phyloP scores from a whole-genome alignment of 1,140 invertebrate species.

The Zophobas atratus region DNA sequence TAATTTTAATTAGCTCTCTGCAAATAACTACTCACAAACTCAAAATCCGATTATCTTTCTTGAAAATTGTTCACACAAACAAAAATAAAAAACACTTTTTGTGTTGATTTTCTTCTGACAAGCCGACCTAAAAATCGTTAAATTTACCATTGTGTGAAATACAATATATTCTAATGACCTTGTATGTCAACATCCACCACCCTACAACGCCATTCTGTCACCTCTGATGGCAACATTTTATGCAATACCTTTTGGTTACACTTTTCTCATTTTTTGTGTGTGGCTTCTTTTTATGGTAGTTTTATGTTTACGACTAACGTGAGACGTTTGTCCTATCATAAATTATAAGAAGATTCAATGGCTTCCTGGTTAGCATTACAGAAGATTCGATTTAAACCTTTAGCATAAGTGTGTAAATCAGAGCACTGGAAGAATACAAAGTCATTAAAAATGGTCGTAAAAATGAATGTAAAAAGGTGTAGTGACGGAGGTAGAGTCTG shows the following conservation, averaged over 20 bases:
- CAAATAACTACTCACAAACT: no score
- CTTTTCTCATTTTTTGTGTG: conserved; percentile 43
- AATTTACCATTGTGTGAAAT: not conserved
- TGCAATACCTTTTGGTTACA: conserved; percentile 33
- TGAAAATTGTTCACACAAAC: no score
- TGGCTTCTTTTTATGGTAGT: conserved; percentile 47
- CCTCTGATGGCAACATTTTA: conserved; percentile 28
- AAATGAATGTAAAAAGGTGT: not conserved
- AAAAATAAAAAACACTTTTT: no score
- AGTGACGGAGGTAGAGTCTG: not conserved
- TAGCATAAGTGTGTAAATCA: conserved; percentile 36
- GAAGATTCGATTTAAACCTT: conserved; percentile 25
- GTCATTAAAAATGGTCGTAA: conserved; percentile 1
- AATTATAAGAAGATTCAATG: conserved; percentile 42
- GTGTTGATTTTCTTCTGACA: no score
- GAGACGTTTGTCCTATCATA: conserved; percentile 46
- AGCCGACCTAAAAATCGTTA: not conserved
- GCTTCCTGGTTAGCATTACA: conserved; percentile 46
- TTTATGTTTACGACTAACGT: conserved; percentile 49
- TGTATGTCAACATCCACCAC: conserved; percentile 13
- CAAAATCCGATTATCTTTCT: no score
- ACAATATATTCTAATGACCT: conserved; percentile 25
- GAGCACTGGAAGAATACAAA: conserved; percentile 4
- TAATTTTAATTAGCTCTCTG: no score
- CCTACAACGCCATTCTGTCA: conserved; percentile 13